Evolutionary conservation across 2,888 invertebrate genomes (phyloP), one percentile per base, ranked within the genome.

Genomic region (Pammene fasciana): DNA sequence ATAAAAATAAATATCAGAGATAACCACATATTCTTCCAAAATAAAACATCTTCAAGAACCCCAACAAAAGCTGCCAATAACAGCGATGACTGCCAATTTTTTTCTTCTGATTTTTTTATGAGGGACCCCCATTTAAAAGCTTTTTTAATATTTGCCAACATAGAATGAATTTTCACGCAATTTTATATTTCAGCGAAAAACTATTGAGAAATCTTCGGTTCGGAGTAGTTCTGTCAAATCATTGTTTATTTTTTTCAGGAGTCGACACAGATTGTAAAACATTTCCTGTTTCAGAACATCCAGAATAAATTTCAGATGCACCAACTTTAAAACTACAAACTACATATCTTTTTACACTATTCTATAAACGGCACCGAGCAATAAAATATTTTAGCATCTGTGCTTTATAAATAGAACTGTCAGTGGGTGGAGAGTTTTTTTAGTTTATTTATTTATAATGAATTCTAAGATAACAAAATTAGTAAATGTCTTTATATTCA

Each of bases 1-100:
- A 86, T 72, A 71, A 82, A 75, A 72, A 89, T 84, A 78, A 88
- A 88, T 62, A 83, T 76, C 64, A 89, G 75, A 72, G 92, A 87
- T 45, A 88, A 72, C 89, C 89, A 91, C 78, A 83, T 80, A 75
- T 84, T 86, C 76, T 82, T 88, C 92, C 92, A 92, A 81, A 90
- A 86, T 76, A 92, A 81, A 76, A 89, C 79, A 82, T 92, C 88
- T 82, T 92, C 90, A 79, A 91, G 80, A 77, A 87, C 70, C 72
- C 86, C 86, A 77, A 86, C 78, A 76, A 86, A 82, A 73, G 83
- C 80, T 67, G 80, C 75, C 68, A 88, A 71, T 73, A 90, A 72
- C 70, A 86, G 77, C 16, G 86, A 87, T 56, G 79, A 79, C 68
- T 82, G 82, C 67, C 75, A 80, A 72, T 82, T 85, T 72, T 77